Percentiles rank a stretch among this genome's conserved stretches.
These are phyloP conservation scores for Copidosoma aretas DNA, from an alignment of 2,888 invertebrate genomes.

Conservation along the genomic window DNA sequence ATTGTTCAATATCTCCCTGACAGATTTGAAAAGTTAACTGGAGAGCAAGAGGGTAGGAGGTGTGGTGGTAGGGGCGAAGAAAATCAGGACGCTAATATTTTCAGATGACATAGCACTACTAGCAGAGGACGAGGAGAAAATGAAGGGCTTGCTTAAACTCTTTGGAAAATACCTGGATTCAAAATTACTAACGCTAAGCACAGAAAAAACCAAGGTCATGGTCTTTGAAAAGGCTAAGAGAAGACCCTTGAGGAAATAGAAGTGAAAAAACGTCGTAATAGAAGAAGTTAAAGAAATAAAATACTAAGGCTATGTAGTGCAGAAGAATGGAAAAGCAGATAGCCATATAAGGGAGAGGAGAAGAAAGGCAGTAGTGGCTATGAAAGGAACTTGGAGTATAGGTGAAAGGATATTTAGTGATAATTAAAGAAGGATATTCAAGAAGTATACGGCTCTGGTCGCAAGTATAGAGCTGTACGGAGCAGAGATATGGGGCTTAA, in stretches of 20 bases:
- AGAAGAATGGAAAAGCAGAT: not conserved
- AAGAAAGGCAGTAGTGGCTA: not conserved
- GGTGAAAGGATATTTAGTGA: not conserved
- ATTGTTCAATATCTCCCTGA: constrained; percentile 30
- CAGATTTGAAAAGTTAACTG: constrained; percentile 34
- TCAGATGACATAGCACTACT: not conserved
- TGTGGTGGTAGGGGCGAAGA: not conserved
- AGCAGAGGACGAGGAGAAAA: not conserved
- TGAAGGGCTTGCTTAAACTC: not conserved
- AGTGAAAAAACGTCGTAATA: not conserved
- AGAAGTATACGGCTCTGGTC: too few relatives aligned
- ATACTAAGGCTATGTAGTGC: not conserved
- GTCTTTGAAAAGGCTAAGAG: not conserved
- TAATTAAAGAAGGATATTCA: not conserved
- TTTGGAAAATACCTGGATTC: not conserved
- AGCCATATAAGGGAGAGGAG: not conserved
- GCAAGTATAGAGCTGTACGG: too few relatives aligned
- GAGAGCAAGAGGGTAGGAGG: not conserved
- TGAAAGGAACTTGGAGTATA: not conserved
- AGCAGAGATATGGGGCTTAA: too few relatives aligned
- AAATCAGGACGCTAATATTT: not conserved
- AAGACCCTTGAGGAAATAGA: not conserved
- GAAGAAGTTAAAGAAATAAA: not conserved
- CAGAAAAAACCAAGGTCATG: not conserved
- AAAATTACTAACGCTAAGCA: not conserved